phyloP scores from a whole-genome alignment of 2,888 invertebrate species.

The Trissolcus japonicus region DNA sequence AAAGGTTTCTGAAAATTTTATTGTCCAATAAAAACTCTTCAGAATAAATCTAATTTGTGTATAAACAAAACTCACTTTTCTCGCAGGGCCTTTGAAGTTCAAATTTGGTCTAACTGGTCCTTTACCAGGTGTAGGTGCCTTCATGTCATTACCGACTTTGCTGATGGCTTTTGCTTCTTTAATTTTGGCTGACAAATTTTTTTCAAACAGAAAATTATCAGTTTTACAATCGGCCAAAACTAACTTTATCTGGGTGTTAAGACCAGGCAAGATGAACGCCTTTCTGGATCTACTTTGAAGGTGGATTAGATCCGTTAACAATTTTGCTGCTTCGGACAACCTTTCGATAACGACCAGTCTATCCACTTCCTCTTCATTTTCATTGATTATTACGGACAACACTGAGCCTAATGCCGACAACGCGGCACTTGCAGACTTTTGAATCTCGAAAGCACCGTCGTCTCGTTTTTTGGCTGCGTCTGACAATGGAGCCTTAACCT shows the following conservation, averaged over 20 bases:
- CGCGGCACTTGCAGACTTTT: not conserved
- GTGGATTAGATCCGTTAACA: not conserved
- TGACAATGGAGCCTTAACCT: not conserved
- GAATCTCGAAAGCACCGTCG: not conserved
- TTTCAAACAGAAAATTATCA: slow-evolving; percentile 14
- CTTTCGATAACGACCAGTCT: slow-evolving; percentile 21
- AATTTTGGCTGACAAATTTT: slow-evolving; percentile 6
- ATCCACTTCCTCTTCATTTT: slow-evolving; percentile 39
- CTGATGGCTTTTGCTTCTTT: slow-evolving; percentile 5
- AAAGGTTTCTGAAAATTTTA: too few relatives aligned
- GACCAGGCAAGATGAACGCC: slow-evolving; percentile 17
- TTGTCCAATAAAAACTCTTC: too few relatives aligned
- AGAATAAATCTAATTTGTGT: too few relatives aligned
- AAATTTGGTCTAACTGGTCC: too few relatives aligned
- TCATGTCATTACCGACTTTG: slow-evolving; percentile 6
- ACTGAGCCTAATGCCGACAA: too few relatives aligned
- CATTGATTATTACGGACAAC: too few relatives aligned
- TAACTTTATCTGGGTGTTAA: slow-evolving; percentile 12
- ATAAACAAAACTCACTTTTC: too few relatives aligned
- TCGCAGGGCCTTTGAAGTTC: too few relatives aligned
- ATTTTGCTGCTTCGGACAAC: slow-evolving; percentile 17
- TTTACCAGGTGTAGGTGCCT: too few relatives aligned
- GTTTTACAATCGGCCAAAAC: slow-evolving; percentile 12
- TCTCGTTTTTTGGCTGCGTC: not conserved
- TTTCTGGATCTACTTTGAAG: slow-evolving; percentile 15